These are phyloP conservation scores for Mionectes olivaceus DNA, from an alignment of 2,797 vertebrate genomes.

Conservation along the genomic window DNA sequence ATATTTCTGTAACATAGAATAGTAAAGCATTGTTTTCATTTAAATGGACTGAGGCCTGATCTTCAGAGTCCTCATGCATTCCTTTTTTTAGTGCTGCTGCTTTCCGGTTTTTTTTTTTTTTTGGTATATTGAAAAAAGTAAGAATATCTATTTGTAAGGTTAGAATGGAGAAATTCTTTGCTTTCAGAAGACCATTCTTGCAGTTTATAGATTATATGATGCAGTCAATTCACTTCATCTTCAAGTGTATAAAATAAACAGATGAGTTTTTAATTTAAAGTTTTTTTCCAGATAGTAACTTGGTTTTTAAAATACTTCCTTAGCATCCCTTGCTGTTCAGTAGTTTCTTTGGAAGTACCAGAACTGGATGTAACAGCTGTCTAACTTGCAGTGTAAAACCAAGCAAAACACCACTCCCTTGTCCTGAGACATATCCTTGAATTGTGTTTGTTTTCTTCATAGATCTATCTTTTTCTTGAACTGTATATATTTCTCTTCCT, in stretches of 20 bases:
- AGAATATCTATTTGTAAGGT: not conserved
- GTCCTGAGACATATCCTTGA: not conserved
- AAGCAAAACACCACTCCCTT: not conserved
- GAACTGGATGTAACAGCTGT: not conserved
- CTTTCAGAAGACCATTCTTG: not conserved
- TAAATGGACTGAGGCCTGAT: not conserved
- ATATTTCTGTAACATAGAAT: slow-evolving; percentile 20
- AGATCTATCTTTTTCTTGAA: not conserved
- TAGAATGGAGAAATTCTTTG: not conserved
- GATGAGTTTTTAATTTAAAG: not conserved
- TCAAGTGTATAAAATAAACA: not conserved
- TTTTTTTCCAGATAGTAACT: not conserved
- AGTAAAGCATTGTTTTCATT: slow-evolving; percentile 51
- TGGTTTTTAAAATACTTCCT: not conserved
- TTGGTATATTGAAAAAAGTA: not conserved
- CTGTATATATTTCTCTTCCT: not conserved
- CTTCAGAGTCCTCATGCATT: not conserved
- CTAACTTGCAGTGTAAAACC: not conserved
- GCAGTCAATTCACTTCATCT: not conserved
- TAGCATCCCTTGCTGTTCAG: not conserved
- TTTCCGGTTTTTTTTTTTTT: not conserved
- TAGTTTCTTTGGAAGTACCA: not conserved
- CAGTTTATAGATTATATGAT: not conserved
- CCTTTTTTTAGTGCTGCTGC: not conserved
- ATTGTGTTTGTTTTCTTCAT: not conserved